phyloP scores from a whole-genome alignment of 2,888 invertebrate genomes.

The Tanypteryx hageni region DNA sequence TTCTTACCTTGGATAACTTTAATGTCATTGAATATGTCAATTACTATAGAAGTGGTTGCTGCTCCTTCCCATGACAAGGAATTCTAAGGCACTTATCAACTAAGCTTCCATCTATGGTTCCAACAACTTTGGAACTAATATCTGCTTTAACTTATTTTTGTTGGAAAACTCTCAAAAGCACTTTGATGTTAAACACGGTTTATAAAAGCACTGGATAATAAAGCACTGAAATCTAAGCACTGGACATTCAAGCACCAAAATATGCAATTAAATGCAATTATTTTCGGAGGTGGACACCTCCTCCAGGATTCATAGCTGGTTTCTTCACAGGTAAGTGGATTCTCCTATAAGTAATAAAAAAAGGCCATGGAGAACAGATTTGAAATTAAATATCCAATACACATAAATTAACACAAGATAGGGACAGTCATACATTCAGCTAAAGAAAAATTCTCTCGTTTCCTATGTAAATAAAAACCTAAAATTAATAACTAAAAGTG shows the following conservation, averaged over 20 bases:
- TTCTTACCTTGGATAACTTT: neutral
- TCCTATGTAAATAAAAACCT: no score
- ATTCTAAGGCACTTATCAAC: constrained; percentile 58
- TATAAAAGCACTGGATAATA: constrained; percentile 57
- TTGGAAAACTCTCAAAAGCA: neutral
- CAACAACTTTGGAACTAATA: constrained; percentile 38
- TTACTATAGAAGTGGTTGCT: constrained; percentile 33
- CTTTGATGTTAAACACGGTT: constrained; percentile 31
- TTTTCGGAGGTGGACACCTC: constrained; percentile 26
- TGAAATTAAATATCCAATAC: neutral
- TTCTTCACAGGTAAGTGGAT: constrained; percentile 53
- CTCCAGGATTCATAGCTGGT: constrained; percentile 36
- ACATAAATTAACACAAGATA: no score
- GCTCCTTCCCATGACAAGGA: constrained; percentile 53
- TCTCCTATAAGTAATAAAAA: constrained; percentile 46
- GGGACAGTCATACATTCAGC: neutral
- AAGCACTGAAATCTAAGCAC: constrained; percentile 42
- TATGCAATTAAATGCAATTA: constrained; percentile 53
- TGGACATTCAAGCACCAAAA: constrained; percentile 62
- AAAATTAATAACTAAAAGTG: neutral
- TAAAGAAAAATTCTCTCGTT: neutral
- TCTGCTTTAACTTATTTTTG: neutral
- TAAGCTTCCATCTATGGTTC: constrained; percentile 11
- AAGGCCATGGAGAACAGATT: neutral
- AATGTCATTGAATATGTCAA: neutral